Evolutionary conservation across 23 tunicate genomes (phyloP), one percentile per base, ranked within the genome.

Genomic region (Trididemnum nubilum): DNA sequence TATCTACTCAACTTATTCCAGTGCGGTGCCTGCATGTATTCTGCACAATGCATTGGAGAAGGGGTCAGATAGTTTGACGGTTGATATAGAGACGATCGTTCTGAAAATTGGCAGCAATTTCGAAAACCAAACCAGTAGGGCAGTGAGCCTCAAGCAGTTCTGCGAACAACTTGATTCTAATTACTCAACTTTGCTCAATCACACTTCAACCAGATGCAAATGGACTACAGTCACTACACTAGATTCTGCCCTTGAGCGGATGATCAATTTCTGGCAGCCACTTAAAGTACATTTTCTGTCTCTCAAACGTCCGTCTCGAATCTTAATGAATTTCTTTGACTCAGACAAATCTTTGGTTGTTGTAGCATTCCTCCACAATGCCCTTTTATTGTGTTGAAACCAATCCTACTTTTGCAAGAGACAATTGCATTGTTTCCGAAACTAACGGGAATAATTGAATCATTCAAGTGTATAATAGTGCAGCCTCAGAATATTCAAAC

Each of bases 261-360:
- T 82, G 86, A 65, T 82, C 86, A 81, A 73, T 82, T 81, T 82
- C 86, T 82, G 81, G 86, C 67, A 72, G 36, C 86, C 85, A 81
- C 79, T 81, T 60, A 81, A 81, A 81, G 85, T 80, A 5, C 85
- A 81, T 65, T 73, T 73, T 73, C 79, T 38, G 34, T 77, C 82
- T 69, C 82, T 77, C 60, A 77, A 77, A 77, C 70, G 57, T 60
- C 81, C 79, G 40, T 81, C 86, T 73, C 34, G 86, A 82, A 82
- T 82, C 34, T 82, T 82, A 81, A 36, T 24, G 80, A 66, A 82
- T 73, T 82, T 82, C 86, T 82, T 82, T 82, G 57, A 77, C 73
- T 82, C 86, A 82, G 86, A 73, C 34, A 81, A 82, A 65, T 73
- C 69, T 24, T 81, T 82, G 67, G 23, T 73, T 81, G 50, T 82